Percentiles rank a stretch among this genome's conserved stretches.
These are phyloP conservation scores for Heliconius nattereri DNA, from an alignment of 1,140 invertebrate genomes.

Conservation along the genomic window DNA sequence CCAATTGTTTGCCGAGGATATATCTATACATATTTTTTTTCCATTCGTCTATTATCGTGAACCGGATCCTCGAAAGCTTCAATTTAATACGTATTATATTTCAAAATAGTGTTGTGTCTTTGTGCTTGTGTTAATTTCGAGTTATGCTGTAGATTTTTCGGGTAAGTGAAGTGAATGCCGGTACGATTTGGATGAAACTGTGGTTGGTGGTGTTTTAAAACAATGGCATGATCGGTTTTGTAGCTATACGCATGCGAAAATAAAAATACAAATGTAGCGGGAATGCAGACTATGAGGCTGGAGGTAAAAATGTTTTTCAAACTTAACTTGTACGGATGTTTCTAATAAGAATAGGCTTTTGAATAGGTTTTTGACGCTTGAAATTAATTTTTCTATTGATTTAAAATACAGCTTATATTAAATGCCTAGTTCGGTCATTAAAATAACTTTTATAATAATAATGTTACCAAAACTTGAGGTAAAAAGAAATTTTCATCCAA, in stretches of 20 bases:
- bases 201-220: slow-evolving; percentile 74
- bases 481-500: not conserved
- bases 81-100: slow-evolving; percentile 37
- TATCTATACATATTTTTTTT: slow-evolving; percentile 60
- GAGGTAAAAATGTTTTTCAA: slow-evolving; percentile 50
- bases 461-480: not conserved
- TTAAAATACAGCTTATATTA: not conserved
- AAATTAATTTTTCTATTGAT: not conserved
- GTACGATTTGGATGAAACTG: slow-evolving; percentile 60
- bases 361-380: not conserved
- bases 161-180: slow-evolving; percentile 74
- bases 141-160: slow-evolving; percentile 50
- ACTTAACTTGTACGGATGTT: slow-evolving; percentile 20
- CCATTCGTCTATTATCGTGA: slow-evolving; percentile 49
- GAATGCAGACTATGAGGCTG: slow-evolving; percentile 56
- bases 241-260: slow-evolving; percentile 60
- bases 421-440: not conserved
- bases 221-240: slow-evolving; percentile 61
- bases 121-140: slow-evolving; percentile 54
- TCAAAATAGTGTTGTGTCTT: slow-evolving; percentile 52
- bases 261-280: slow-evolving; percentile 49
- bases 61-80: slow-evolving; percentile 46
- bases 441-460: not conserved
- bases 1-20: slow-evolving; percentile 68
- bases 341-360: slow-evolving; percentile 18